phyloP scores from a whole-genome alignment of 1,140 invertebrate species.

The Pogonomyrmex barbatus region DNA sequence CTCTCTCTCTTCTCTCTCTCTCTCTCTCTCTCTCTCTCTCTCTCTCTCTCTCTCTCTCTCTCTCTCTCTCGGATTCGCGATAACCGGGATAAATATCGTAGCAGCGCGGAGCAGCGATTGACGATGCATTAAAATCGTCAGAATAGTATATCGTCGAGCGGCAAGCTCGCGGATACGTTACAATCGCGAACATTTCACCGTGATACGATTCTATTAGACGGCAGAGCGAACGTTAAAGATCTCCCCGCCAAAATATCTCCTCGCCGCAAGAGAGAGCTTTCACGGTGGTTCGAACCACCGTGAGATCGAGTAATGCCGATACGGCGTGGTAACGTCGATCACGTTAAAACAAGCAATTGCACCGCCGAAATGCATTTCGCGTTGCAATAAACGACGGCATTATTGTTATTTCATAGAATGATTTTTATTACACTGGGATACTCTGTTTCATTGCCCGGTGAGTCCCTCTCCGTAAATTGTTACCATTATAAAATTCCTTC shows the following conservation, averaged over 20 bases:
- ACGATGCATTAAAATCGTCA: slow-evolving; percentile 73
- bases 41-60: background rate
- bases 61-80: slow-evolving; percentile 36
- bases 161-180: slow-evolving; percentile 54
- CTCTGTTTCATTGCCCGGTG: background rate
- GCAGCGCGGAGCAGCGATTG: slow-evolving; percentile 49
- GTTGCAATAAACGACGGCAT: background rate
- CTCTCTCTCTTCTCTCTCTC: no score
- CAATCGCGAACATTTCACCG: slow-evolving; percentile 54
- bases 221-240: slow-evolving; percentile 58
- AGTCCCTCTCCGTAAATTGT: background rate
- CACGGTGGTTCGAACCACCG: slow-evolving; percentile 56
- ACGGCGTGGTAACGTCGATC: slow-evolving; percentile 17
- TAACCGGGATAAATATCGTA: slow-evolving; percentile 41
- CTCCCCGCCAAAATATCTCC: slow-evolving; percentile 37
- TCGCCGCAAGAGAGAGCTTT: slow-evolving; percentile 53
- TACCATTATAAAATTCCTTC: background rate
- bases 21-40: slow-evolving; percentile 16
- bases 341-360: slow-evolving; percentile 33
- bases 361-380: background rate
- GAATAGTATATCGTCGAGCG: slow-evolving; percentile 58
- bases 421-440: slow-evolving; percentile 18
- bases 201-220: slow-evolving; percentile 60
- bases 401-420: slow-evolving; percentile 30
- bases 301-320: slow-evolving; percentile 16